Base-by-base conservation (phyloP, 2,113 vertebrate species). In the Coracopsis vasa region DNA sequence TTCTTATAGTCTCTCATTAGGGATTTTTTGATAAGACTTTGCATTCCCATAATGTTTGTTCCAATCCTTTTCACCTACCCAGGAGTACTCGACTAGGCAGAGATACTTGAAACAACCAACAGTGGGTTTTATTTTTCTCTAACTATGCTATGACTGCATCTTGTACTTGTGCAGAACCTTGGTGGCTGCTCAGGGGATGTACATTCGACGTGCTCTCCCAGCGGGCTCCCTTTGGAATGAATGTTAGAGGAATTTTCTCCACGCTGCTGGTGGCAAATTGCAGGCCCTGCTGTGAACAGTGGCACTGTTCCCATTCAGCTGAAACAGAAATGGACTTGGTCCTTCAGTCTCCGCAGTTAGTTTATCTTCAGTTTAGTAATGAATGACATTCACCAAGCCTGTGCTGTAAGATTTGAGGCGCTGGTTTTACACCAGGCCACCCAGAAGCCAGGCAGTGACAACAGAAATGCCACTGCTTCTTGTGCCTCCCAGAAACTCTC, bases 1-100 rank as follows among this genome's bases (percentile, higher is more conserved):
- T 95, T 94, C 90, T 82, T 87, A 23, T 2, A 41, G 28, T 72
- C 72, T 81, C 86, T 94, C 71, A 28, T 62, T 37, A 61, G 45
- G 35, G 19, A 25, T 27, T 54, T 74, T 88, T 50, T 92, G 67
- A 82, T 78, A 93, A 81, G 48, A 84, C 11, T 72, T 90, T 89
- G 62, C 50, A 81, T 92, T 86, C 84, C 60, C 35, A 8, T 64
- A 45, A 44, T 53, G 9, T 41, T 56, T 71, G 35, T 58, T 92
- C 35, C 8, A 12, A 37, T 85, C 92, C 50, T 13, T 92, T 53
- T 79, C 11, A 65, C 70, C 25, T 86, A 80, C 25, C 10, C 7
- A 50, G 29, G 19, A 64, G 20, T 27, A 28, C 42, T 85, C 28
- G 20, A 31, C 14, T 16, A 71, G 65, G 17, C 27, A 58, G 53